These are phyloP conservation scores for Lanistes nyassanus DNA, from an alignment of 1,140 invertebrate species.

Conservation along the genomic window DNA sequence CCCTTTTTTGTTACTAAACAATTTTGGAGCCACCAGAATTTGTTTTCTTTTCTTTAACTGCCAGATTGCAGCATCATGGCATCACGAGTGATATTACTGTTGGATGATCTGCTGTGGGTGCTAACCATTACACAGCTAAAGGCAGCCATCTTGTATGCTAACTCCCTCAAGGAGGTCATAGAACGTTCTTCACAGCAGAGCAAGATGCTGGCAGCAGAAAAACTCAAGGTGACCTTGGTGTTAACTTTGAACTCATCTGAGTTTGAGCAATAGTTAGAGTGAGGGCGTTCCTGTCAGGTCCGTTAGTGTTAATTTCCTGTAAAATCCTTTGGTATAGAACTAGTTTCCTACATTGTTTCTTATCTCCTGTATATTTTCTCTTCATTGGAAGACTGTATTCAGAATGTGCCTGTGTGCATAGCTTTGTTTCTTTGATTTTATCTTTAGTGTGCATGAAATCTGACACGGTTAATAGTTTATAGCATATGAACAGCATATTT, in stretches of 20 bases:
- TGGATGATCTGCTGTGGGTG: conserved; percentile 98
- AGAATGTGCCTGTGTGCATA: not conserved
- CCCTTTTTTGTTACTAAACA: not conserved
- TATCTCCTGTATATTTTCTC: not conserved
- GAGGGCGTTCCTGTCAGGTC: no score
- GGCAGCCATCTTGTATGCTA: conserved; percentile 92
- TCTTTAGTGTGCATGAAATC: no score
- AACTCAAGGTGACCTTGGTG: conserved; percentile 77
- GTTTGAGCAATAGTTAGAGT: no score
- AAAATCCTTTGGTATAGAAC: no score
- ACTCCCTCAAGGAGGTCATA: conserved; percentile 87
- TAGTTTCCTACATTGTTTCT: no score
- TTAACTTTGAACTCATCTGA: no score
- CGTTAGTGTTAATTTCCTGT: no score
- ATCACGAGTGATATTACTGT: conserved; percentile 88
- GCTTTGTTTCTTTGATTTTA: not conserved
- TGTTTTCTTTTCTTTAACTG: conserved; percentile 48
- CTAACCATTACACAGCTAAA: conserved; percentile 96
- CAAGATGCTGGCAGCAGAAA: conserved; percentile 80
- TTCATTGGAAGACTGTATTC: not conserved
- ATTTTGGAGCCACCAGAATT: not conserved
- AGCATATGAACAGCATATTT: no score
- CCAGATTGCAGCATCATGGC: conserved; percentile 93
- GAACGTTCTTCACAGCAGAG: conserved; percentile 84
- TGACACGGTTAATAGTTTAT: no score